A percentile compares a stretch with the other conserved stretches of the same genome.
Conservation (phyloP, 2,113 vertebrate genomes). For the Dicaeum eximium region DNA sequence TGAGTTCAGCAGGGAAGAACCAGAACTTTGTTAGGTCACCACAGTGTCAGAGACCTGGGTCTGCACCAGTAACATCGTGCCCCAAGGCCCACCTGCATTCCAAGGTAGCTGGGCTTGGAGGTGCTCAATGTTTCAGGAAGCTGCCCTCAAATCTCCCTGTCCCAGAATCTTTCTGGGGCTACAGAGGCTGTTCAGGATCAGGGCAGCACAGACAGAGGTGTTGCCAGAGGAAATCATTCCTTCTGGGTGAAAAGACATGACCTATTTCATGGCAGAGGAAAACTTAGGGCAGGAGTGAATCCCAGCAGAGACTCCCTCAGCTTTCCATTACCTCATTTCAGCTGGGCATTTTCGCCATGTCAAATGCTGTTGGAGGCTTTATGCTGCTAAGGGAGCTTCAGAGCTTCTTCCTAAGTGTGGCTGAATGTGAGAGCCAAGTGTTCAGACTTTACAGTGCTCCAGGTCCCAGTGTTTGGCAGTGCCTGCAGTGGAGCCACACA, state of each 20-base stretch:
- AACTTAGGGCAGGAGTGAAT: not conserved
- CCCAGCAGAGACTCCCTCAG: not conserved
- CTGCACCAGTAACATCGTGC: accelerated
- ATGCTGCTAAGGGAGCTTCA: not conserved
- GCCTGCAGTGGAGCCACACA: accelerated
- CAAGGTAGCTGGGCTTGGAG: not conserved
- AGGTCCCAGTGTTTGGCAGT: not conserved
- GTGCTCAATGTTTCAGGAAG: not conserved
- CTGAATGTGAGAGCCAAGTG: not conserved
- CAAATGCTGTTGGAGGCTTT: not conserved
- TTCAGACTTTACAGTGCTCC: not conserved
- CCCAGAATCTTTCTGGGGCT: not conserved
- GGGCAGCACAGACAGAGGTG: not conserved
- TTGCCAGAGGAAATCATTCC: not conserved
- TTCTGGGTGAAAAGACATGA: not conserved
- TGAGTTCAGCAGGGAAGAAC: not conserved
- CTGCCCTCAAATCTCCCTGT: not conserved
- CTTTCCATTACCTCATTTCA: not conserved
- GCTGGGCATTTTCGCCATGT: not conserved
- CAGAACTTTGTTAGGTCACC: not conserved
- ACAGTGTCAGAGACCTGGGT: accelerated
- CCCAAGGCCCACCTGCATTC: not conserved
- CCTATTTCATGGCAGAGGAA: not conserved
- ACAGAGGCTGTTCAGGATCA: not conserved
- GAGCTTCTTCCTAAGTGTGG: not conserved